These are phyloP conservation scores for Hypolimnas misippus DNA, from an alignment of 2,888 invertebrate species.

Conservation along the genomic window DNA sequence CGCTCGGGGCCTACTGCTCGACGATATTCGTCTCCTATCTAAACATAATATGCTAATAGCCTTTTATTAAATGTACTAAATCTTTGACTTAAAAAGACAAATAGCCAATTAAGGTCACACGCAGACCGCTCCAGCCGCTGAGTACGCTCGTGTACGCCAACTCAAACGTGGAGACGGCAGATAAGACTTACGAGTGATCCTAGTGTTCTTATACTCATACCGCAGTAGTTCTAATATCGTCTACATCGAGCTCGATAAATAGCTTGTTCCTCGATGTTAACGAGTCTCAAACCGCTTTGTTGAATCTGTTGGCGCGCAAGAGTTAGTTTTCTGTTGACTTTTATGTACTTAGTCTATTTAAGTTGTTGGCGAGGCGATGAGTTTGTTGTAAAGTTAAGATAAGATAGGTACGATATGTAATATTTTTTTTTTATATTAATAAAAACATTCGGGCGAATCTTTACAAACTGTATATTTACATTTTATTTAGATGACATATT, in stretches of 20 bases:
- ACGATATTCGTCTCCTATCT: background rate
- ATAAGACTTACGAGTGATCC: constrained; percentile 18
- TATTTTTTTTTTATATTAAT: constrained; percentile 42
- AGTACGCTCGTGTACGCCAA: background rate
- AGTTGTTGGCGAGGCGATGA: constrained; percentile 60
- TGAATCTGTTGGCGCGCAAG: constrained; percentile 7
- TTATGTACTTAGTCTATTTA: constrained; percentile 71
- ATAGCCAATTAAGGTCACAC: background rate
- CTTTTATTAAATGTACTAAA: background rate
- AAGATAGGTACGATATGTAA: constrained; percentile 23
- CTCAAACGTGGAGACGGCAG: background rate
- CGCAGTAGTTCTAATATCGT: background rate
- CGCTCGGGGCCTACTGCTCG: background rate
- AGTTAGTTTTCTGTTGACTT: constrained; percentile 43
- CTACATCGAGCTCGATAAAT: background rate
- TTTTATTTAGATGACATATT: constrained; percentile 1
- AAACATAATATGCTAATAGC: too few species aligned
- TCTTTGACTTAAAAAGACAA: background rate
- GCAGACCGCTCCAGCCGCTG: background rate
- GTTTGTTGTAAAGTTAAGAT: constrained; percentile 51
- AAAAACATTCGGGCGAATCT: constrained; percentile 12
- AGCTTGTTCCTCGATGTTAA: background rate
- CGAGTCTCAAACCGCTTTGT: constrained; percentile 1
- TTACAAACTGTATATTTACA: background rate
- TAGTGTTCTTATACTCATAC: constrained; percentile 8